Evolutionary conservation across 2,888 invertebrate species (phyloP).

Genomic region (Andrena camellia): DNA sequence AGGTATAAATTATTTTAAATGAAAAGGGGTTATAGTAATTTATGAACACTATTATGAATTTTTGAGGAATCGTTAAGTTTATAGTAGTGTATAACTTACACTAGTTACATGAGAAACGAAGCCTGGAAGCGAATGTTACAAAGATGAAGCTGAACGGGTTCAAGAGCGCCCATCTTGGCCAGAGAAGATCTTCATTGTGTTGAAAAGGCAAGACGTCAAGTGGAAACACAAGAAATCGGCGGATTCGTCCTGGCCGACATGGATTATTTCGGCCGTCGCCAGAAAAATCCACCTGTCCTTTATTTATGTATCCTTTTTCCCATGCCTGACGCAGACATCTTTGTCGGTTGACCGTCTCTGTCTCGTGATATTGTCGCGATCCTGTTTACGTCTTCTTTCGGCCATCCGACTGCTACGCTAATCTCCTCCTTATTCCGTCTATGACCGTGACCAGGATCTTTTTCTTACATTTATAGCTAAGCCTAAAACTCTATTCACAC

Average conservation of each 20-base stretch:
- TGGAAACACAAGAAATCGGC: conserved; percentile 56
- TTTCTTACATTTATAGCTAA: conserved; percentile 44
- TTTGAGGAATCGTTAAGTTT: not conserved
- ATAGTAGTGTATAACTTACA: conserved; percentile 1
- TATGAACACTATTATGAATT: not conserved
- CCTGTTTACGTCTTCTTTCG: conserved; percentile 66
- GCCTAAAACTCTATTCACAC: conserved; percentile 58
- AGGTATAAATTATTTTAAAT: no score
- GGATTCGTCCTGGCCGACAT: conserved; percentile 59
- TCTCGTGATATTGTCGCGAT: conserved; percentile 57
- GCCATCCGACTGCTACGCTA: conserved; percentile 62
- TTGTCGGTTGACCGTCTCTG: conserved; percentile 58
- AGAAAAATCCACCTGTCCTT: conserved; percentile 72
- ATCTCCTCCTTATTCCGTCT: conserved; percentile 67
- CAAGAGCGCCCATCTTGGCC: conserved; percentile 16
- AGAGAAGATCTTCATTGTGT: conserved; percentile 37
- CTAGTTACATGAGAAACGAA: not conserved
- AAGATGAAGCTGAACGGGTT: conserved; percentile 9
- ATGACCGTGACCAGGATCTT: conserved; percentile 33
- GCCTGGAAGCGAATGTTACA: not conserved
- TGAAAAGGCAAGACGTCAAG: conserved; percentile 56
- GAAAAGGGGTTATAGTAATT: no score
- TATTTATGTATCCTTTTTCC: conserved; percentile 73
- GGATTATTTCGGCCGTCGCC: conserved; percentile 67
- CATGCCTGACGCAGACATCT: conserved; percentile 65